Evolutionary conservation across 2,113 vertebrate genomes (phyloP).

Genomic region (Corythoichthys haematopterus): DNA sequence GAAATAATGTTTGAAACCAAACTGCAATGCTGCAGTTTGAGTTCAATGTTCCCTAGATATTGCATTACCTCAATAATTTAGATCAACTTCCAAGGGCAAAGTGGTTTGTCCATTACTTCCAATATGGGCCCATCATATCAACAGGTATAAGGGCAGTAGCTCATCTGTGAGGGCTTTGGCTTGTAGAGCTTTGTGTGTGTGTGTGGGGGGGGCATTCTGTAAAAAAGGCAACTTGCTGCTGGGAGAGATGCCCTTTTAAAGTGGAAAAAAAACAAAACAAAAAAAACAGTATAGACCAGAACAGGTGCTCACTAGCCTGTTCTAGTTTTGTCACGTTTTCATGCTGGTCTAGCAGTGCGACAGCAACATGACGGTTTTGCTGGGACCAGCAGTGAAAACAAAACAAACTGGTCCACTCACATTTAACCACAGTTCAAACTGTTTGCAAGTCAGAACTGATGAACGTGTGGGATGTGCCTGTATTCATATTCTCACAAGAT

Average conservation of each 20-base stretch:
- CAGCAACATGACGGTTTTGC: no score
- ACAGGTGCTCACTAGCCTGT: no score
- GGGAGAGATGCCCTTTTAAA: neutral
- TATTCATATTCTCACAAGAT: neutral
- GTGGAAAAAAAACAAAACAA: no score
- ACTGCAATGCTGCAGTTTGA: neutral
- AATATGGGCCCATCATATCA: neutral
- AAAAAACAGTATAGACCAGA: no score
- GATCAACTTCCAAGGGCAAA: neutral
- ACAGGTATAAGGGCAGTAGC: neutral
- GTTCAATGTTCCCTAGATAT: slow-evolving; percentile 1
- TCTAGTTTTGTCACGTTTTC: no score
- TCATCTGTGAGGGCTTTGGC: neutral
- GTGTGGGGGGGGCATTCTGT: neutral
- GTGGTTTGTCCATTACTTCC: neutral
- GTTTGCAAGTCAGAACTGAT: no score
- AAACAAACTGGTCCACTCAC: no score
- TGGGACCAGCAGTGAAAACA: no score
- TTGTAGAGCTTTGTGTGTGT: no score
- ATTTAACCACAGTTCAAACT: no score
- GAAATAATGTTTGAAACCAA: neutral
- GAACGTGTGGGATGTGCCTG: no score
- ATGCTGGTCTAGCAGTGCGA: no score
- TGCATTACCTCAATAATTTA: neutral
- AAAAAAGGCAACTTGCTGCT: neutral